Base-by-base conservation (phyloP, 2,113 vertebrate genomes). In the Chroicocephalus ridibundus region DNA sequence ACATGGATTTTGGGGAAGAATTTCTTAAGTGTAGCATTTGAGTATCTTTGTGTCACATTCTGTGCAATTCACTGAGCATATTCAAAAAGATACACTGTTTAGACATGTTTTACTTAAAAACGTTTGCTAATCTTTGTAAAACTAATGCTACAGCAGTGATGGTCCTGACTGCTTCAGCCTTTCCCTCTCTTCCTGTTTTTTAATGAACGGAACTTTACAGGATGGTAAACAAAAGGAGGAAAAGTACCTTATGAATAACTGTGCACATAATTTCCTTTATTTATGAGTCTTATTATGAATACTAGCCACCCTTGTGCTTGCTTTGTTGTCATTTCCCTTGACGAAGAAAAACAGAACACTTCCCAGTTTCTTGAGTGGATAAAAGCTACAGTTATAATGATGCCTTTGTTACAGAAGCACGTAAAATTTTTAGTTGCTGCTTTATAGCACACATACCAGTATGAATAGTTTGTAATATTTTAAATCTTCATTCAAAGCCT, bases 171-270 rank as follows among this genome's bases (percentile, higher is more conserved):
- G 83, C 92, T 95, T 94, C 64, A 86, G 74, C 71, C 79, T 94
- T 96, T 95, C 91, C 91, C 75, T 87, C 70, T 95, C 91, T 97
- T 98, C 97, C 97, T 97, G 97, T 97, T 95, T 97, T 97, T 90
- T 96, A 88, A 74, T 78, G 92, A 97, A 71, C 68, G 93, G 95
- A 97, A 97, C 95, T 82, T 86, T 91, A 77, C 90, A 97, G 93
- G 94, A 93, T 93, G 93, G 76, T 97, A 96, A 96, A 98, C 96
- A 98, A 98, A 98, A 95, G 95, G 91, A 98, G 97, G 97, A 98
- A 98, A 96, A 96, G 83, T 96, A 90, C 91, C 93, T 90, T 92
- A 71, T 81, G 93, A 97, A 96, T 95, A 96, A 96, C 96, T 81
- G 52, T 81, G 90, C 54, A 66, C 95, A 94, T 96, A 93, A 90